Conservation (phyloP, 2,113 vertebrate genomes). For the Neoarius graeffei region DNA sequence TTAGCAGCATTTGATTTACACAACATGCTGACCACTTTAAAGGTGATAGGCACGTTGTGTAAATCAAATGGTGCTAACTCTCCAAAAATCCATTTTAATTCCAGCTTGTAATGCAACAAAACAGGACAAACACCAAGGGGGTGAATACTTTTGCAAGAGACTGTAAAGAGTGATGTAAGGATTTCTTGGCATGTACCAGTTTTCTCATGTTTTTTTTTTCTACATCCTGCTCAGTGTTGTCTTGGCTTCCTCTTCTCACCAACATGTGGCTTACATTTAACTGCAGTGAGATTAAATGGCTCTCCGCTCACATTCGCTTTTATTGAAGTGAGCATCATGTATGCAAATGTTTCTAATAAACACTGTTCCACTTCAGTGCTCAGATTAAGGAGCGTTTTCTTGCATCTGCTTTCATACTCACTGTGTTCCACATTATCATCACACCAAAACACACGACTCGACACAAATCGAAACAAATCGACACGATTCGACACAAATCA, state of each 20-base stretch:
- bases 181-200: background rate
- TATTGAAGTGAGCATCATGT: slow-evolving; percentile 18
- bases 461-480: background rate
- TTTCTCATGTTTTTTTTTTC: background rate
- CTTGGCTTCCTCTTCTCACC: background rate
- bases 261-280: slow-evolving; percentile 27
- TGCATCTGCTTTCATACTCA: background rate
- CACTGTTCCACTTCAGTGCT: background rate
- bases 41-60: no score
- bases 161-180: background rate
- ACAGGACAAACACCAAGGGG: background rate
- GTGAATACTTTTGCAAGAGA: background rate
- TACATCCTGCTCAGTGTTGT: slow-evolving; percentile 6
- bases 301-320: slow-evolving; percentile 14
- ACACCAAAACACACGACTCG: no score
- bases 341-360: slow-evolving; percentile 27
- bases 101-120: background rate
- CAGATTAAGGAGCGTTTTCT: slow-evolving; percentile 28
- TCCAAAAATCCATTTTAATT: no score
- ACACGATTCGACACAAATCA: background rate
- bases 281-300: background rate
- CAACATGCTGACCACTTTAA: no score
- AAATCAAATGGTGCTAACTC: no score
- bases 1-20: no score
- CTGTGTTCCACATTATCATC: background rate